Evolutionary conservation across 2,797 vertebrate species (phyloP), one percentile per base, ranked within the genome.

Genomic region (Craterocephalus amniculus): DNA sequence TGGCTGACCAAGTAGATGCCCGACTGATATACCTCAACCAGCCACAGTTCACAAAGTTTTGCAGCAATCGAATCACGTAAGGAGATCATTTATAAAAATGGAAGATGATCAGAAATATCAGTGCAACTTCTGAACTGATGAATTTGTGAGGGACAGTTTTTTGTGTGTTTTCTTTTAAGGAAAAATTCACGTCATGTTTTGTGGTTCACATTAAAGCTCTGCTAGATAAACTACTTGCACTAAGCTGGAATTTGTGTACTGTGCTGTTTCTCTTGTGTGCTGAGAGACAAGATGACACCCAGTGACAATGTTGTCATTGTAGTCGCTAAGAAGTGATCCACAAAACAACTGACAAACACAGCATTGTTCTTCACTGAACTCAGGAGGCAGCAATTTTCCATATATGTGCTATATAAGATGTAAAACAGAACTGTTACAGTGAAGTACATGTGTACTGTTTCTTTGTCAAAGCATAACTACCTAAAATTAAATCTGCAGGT

Each of bases 31-130:
- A 97, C 90, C 96, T 99, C 92, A 99, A 97, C 90, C 97, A 97
- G 82, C 96, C 93, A 1, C 98, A 99, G 89, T 94, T 97, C 79
- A 96, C 95, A 20, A 99, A 97, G 89, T 99, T 99, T 93, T 99
- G 98, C 95, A 96, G 87, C 92, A 99, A 99, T 82, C 95, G 95
- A 55, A 97, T 99, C 93, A 99, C 97, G 98, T 95, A 89, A 91
- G 82, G n/a, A 65, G 54, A 49, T 1, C 10, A 14, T 48, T 29
- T 26, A 12, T 51, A 13, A 52, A 55, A 14, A 29, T 22, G 7
- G 10, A 49, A 14, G 9, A 12, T 24, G 13, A 54, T 38, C 12
- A 32, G n/a, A 54, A 69, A 36, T 51, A 24, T 68, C 14, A 4
- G 11, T 45, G 7, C 45, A 24, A 11, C n/a, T 9, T 38, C 12